Evolutionary conservation across 2,113 vertebrate species (phyloP), one percentile per base, ranked within the genome.

Genomic region (Plotosus lineatus): DNA sequence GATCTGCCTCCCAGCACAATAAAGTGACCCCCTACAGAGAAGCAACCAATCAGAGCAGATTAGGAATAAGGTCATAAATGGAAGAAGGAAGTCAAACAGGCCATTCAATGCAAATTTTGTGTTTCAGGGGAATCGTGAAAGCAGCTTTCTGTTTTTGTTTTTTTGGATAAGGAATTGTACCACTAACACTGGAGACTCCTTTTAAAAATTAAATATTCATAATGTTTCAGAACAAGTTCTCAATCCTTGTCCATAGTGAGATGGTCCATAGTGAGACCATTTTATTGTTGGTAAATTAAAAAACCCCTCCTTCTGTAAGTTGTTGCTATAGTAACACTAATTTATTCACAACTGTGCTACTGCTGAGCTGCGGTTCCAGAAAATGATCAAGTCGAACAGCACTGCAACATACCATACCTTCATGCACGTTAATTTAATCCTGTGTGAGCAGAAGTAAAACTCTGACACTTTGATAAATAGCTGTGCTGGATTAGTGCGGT

Each of bases 381-480:
- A 38, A 21, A 38, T 10, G 61, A 65, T 38, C 17, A 2, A 19
- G 3, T 38, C 9, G 23, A 23, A 21, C 61, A 23, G 15, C 61
- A 19, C 36, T 4, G 19, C 12, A 10, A 3, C 40, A 21, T 42
- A n/a, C 21, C 40, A 38, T n/a, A 66, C 38, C 23, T 66, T 66
- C 21, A 66, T 40, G 63, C 19, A 36, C 58, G 38, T 48, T 50
- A 48, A n/a, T 51, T 21, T 63, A 33, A 61, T 78, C 61, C 33
- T n/a, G 50, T 33, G 33, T 53, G 77, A 19, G 21, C 31, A 78
- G 61, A 31, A 53, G 15, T 68, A n/a, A 78, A 66, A 48, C 21
- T 8, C 33, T 53, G 61, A 65, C 60, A 26, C 7, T 3, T 26
- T 33, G 44, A 68, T 9, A 40, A 79, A 79, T 53, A 5, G 50